Evolutionary conservation across 2,797 vertebrate species (phyloP), one percentile per base, ranked within the genome.

Genomic region (Parauchenoglanis ngamensis): DNA sequence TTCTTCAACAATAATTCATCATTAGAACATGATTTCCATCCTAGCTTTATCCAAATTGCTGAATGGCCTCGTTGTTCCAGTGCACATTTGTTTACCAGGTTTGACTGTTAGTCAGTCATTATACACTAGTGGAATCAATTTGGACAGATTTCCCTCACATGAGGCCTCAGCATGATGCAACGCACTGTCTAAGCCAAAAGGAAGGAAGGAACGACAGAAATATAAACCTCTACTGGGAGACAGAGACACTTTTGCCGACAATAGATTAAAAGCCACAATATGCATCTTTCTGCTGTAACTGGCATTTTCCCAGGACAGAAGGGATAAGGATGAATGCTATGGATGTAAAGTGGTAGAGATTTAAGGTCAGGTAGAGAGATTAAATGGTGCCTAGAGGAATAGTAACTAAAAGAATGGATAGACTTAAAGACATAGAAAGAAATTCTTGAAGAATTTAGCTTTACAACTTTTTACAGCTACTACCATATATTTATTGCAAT

Each of bases 51-150:
- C 10, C 56, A 80, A 25, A 40, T 13, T 7, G 68, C 17, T 67
- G 49, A 83, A 83, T 59, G 17, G 8, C 76, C 52, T 76, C 13
- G 46, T 28, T 54, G 73, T 78, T 78, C 52, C 76, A 21, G 73
- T 31, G 15, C n/a, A 78, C 15, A n/a, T 65, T 31, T 82, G 83
- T 88, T 82, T 57, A 88, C 57, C 70, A 75, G 57, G 49, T 19
- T 86, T 85, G 87, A 87, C 88, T 46, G 73, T 40, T 40, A 82
- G 46, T 85, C 87, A 49, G 63, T 83, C 75, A 86, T 40, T 84
- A 70, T 82, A 46, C 79, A 83, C 28, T 80, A 79, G 79, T 83
- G 49, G 73, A 86, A 49, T 81, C 28, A 76, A 85, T 87, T 63
- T 73, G 23, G 25, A 78, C 52, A 83, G 59, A 77, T 79, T 78